Base-by-base conservation (phyloP, 92 coral and sea anemone species). In the Phenganax marumi region DNA sequence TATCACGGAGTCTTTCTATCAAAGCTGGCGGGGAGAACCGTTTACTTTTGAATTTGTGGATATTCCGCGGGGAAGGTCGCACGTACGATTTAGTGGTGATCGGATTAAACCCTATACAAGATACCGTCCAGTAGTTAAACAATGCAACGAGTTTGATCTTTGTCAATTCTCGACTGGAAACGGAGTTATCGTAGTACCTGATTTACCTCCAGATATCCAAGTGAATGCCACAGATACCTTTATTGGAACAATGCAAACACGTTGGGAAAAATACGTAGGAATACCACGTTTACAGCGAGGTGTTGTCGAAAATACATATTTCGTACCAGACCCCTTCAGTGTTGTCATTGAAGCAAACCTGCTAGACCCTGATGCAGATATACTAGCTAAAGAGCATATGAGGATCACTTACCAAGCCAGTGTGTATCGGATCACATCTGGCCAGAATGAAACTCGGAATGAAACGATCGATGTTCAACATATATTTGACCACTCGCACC, bases 11-110 rank as follows among this genome's bases (percentile, higher is more conserved):
- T 48, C 70, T 16, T 54, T 76, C 19, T 61, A 19, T 14, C 80
- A 77, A 53, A 86, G 90, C 10, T 95, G 98, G 98, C 87, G 84
- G 8, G 92, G 98, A 50, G 98, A 95, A 53, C 96, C 92, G 25
- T 54, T 95, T 14, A 90, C 81, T 12, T 93, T 87, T 50, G 86
- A 81, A 19, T 89, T 95, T 75, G 90, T 91, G 86, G 84, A 88
- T 48, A 92, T 91, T 18, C 84, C 87, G 43, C 88, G 93, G 33
- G 79, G 85, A 82, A 88, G 86, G 81, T 77, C 75, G 10, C 87
- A 89, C 43, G 86, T 89, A 25, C 89, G 91, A 14, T 82, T 95
- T 57, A 88, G 89, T 25, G 87, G 91, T 14, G 86, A 85, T 16
- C 73, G 84, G 9, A 48, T 90, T 39, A 63, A 90, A 53, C 75